Evolutionary conservation across 2,797 vertebrate genomes (phyloP).

Genomic region (Parauchenoglanis ngamensis): DNA sequence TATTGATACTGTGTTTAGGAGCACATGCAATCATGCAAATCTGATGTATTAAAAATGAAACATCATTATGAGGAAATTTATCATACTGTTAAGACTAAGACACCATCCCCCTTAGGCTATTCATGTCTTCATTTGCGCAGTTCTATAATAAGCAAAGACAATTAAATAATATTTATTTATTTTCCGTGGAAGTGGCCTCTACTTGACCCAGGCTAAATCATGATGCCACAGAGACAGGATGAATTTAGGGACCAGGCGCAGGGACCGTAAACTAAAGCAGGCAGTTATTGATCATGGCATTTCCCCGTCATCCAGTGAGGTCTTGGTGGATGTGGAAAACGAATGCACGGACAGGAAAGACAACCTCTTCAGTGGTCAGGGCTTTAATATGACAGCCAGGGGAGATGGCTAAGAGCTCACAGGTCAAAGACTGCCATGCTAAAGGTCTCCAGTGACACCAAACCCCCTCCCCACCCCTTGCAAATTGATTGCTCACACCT

Average conservation of each 20-base stretch:
- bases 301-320: constrained; percentile 63
- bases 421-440: constrained; percentile 71
- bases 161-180: constrained; percentile 76
- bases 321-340: constrained; percentile 68
- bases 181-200: constrained; percentile 58
- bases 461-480: background rate
- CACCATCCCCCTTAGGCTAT: background rate
- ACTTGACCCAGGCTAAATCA: constrained; percentile 70
- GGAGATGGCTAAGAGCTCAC: constrained; percentile 66
- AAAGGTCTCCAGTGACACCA: constrained; percentile 68
- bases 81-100: constrained; percentile 5
- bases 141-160: background rate
- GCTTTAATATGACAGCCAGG: constrained; percentile 69
- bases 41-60: background rate
- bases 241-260: constrained; percentile 64
- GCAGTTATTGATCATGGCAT: constrained; percentile 75
- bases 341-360: constrained; percentile 60
- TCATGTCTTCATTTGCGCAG: constrained; percentile 8
- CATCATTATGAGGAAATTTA: background rate
- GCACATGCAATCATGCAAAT: background rate
- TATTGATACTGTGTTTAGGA: background rate
- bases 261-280: constrained; percentile 77
- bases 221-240: constrained; percentile 64
- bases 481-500: constrained; percentile 75
- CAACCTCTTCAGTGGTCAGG: constrained; percentile 61